Evolutionary conservation across 2,888 invertebrate genomes (phyloP).

Genomic region (Parascotia fuliginaria): DNA sequence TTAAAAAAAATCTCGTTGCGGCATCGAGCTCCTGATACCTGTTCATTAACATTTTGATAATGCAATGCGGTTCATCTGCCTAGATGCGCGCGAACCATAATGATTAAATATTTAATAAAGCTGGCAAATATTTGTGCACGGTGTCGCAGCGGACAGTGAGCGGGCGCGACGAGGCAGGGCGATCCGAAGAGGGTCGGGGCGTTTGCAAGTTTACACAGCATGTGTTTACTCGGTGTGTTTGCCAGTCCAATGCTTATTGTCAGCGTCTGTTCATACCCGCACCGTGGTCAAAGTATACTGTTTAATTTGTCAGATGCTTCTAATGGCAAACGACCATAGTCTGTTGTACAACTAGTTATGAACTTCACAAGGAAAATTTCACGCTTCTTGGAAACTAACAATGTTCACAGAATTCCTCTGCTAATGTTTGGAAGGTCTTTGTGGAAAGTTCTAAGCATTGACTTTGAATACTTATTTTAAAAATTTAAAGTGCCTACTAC

Average conservation of each 20-base stretch:
- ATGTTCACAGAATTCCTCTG: slow-evolving; percentile 32
- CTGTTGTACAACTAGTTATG: slow-evolving; percentile 18
- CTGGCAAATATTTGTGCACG: slow-evolving; percentile 33
- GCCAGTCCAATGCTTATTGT: slow-evolving; percentile 68
- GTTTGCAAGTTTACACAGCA: slow-evolving; percentile 62
- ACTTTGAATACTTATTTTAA: slow-evolving; percentile 10
- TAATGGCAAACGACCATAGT: slow-evolving; percentile 31
- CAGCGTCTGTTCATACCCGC: slow-evolving; percentile 43
- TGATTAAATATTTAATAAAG: slow-evolving; percentile 33
- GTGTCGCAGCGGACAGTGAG: slow-evolving; percentile 29
- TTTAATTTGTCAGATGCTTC: slow-evolving; percentile 56
- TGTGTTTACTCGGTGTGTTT: slow-evolving; percentile 67
- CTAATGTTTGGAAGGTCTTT: slow-evolving; percentile 36
- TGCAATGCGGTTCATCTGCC: too few relatives aligned
- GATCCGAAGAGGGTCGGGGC: slow-evolving; percentile 42
- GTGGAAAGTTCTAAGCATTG: slow-evolving; percentile 37
- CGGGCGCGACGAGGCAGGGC: slow-evolving; percentile 11
- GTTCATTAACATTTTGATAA: too few relatives aligned
- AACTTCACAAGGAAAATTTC: slow-evolving; percentile 48
- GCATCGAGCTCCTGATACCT: too few relatives aligned
- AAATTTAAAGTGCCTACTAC: neutral
- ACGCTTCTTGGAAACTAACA: slow-evolving; percentile 45
- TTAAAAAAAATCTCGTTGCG: too few relatives aligned
- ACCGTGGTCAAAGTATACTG: slow-evolving; percentile 50
- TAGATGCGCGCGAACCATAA: neutral